These are phyloP conservation scores for Sesia bembeciformis DNA, from an alignment of 2,888 invertebrate species.

Conservation along the genomic window DNA sequence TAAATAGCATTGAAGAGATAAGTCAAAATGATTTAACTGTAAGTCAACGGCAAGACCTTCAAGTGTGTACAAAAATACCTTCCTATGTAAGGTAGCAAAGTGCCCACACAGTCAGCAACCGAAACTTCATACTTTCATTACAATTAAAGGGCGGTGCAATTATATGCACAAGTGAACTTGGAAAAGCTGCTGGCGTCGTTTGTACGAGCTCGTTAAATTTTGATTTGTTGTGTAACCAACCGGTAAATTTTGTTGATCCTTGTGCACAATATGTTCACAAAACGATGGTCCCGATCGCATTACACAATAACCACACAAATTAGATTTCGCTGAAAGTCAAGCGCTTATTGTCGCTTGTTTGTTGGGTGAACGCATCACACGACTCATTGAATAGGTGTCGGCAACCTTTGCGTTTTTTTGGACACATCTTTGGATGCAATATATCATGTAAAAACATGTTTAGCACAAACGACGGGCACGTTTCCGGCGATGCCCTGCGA, in stretches of 20 bases:
- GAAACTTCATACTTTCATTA: conserved; percentile 13
- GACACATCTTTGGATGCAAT: conserved; percentile 12
- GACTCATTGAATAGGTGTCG: conserved; percentile 58
- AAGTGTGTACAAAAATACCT: conserved; percentile 8
- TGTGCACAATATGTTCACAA: conserved; percentile 21
- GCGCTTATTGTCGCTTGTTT: conserved; percentile 65
- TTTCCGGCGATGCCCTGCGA: not conserved
- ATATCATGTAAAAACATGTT: conserved; percentile 6
- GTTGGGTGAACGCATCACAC: conserved; percentile 57
- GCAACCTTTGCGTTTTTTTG: conserved; percentile 54
- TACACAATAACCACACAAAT: conserved; percentile 72
- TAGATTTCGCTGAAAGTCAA: conserved; percentile 73
- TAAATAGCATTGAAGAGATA: conserved; percentile 41
- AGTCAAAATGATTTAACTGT: conserved; percentile 28
- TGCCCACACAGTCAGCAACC: not conserved
- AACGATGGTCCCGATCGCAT: conserved; percentile 50
- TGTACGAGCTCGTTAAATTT: conserved; percentile 67
- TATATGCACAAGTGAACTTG: conserved; percentile 51
- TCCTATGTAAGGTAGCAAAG: not conserved
- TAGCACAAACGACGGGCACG: not conserved
- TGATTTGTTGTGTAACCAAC: conserved; percentile 72
- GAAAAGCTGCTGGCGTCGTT: conserved; percentile 38
- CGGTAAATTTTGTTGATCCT: conserved; percentile 57
- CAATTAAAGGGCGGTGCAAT: conserved; percentile 51
- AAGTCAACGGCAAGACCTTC: conserved; percentile 22